Percentiles rank a stretch among this genome's conserved stretches.
These are phyloP conservation scores for Ectobius pallidus DNA, from an alignment of 2,888 invertebrate genomes.

Conservation along the genomic window DNA sequence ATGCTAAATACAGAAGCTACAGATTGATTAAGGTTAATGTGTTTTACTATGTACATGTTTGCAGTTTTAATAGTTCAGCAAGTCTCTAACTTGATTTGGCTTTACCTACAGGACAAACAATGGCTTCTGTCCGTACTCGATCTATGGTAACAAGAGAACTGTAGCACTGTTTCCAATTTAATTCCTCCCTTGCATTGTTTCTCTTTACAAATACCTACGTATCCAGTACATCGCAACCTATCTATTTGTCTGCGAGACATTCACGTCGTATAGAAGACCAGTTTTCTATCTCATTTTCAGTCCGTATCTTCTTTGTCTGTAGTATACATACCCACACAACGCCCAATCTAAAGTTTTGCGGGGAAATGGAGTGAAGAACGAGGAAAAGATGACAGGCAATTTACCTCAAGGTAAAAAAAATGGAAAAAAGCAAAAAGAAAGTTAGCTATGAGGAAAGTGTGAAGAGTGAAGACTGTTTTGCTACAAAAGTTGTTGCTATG, in stretches of 20 bases:
- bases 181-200: too few species aligned
- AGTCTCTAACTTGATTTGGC: too few species aligned
- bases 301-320: not conserved
- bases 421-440: constrained; percentile 22
- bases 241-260: not conserved
- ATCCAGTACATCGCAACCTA: not conserved
- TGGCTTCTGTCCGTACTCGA: too few species aligned
- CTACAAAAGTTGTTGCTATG: not conserved
- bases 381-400: constrained; percentile 41
- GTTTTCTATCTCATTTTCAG: not conserved
- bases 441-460: constrained; percentile 10
- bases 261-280: not conserved
- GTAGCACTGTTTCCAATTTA: too few species aligned
- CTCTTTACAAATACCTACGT: too few species aligned
- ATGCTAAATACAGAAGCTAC: too few species aligned
- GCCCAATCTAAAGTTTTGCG: constrained; percentile 41
- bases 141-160: too few species aligned
- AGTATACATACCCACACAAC: not conserved
- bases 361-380: constrained; percentile 40
- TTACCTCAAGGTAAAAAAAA: constrained; percentile 37
- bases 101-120: too few species aligned
- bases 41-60: too few species aligned
- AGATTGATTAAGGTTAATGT: too few species aligned
- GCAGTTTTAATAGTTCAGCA: too few species aligned
- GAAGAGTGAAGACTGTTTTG: constrained; percentile 2